Evolutionary conservation across 2,888 invertebrate species (phyloP).

Genomic region (Cheilosia pagana): DNA sequence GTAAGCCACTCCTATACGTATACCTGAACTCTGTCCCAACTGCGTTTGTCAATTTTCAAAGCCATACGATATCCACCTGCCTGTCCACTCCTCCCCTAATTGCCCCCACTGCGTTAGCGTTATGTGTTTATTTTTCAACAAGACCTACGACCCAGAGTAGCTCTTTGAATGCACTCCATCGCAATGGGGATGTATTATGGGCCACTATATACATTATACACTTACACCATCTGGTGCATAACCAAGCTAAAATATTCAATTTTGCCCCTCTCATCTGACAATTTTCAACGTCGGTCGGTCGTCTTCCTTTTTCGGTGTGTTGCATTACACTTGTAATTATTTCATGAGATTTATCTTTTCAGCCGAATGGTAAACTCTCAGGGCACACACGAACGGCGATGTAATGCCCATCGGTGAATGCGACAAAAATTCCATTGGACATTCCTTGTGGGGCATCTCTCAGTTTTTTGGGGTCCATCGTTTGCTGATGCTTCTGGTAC

Average conservation of each 20-base stretch:
- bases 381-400: constrained; percentile 34
- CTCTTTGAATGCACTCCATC: constrained; percentile 55
- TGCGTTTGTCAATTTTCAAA: background rate
- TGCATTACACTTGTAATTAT: constrained; percentile 83
- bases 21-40: too few species aligned
- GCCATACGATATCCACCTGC: background rate
- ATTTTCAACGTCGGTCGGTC: constrained; percentile 11
- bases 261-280: constrained; percentile 50
- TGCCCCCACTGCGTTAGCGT: constrained; percentile 27
- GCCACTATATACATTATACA: background rate
- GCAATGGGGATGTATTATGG: constrained; percentile 30
- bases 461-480: background rate
- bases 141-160: constrained; percentile 47
- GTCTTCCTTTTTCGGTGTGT: constrained; percentile 49
- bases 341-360: constrained; percentile 82
- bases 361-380: constrained; percentile 61
- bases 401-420: constrained; percentile 80
- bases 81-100: background rate
- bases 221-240: constrained; percentile 52
- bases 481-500: constrained; percentile 18
- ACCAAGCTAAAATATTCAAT: constrained; percentile 73
- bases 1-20: too few species aligned
- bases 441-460: constrained; percentile 62
- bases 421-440: constrained; percentile 83
- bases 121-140: constrained; percentile 49